Evolutionary conservation across 1,140 invertebrate species (phyloP), one percentile per base, ranked within the genome.

Genomic region (Andrena cerasifolii): DNA sequence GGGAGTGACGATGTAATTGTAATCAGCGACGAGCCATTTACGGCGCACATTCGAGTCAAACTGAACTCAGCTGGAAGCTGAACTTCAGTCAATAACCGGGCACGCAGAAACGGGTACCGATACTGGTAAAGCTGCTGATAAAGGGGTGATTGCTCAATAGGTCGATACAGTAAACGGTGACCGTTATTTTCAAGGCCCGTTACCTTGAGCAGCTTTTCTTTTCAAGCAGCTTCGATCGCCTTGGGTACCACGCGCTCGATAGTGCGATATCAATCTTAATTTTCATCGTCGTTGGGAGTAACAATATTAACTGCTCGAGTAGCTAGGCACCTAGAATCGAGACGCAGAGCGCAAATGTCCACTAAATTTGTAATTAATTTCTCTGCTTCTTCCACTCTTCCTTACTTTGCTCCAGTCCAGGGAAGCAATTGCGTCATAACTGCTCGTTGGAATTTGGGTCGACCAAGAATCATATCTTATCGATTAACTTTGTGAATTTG

Each of bases 131-230:
- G 40, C 36, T 14, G 16, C 14, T 16, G 62, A 28, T 65, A 47
- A 65, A 65, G 43, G 62, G 24, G 21, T 63, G 24, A 63, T 63
- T 43, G 40, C 40, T 63, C 61, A 63, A 43, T 43, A 43, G 14
- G 43, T 47, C 28, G 18, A 65, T 65, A 8, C n/a, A 31, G 16
- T 45, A 47, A 65, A 47, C 43, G 26, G 1, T 18, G 4, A 12
- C 4, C 10, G 40, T 47, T 49, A 65, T 65, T 65, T n/a, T 49
- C 43, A 49, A 7, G 12, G 10, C 2, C 5, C 26, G 43, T 47
- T 47, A 31, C 12, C 26, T 31, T 24, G 43, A 63, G 14, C 16
- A 31, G 7, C 5, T 62, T 45, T 26, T n/a, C n/a, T n/a, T n/a
- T 24, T n/a, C 16, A 28, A 4, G n/a, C 16, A n/a, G 5, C 43